Conservation (phyloP, 2,113 vertebrate genomes). For the Pangasianodon hypophthalmus region DNA sequence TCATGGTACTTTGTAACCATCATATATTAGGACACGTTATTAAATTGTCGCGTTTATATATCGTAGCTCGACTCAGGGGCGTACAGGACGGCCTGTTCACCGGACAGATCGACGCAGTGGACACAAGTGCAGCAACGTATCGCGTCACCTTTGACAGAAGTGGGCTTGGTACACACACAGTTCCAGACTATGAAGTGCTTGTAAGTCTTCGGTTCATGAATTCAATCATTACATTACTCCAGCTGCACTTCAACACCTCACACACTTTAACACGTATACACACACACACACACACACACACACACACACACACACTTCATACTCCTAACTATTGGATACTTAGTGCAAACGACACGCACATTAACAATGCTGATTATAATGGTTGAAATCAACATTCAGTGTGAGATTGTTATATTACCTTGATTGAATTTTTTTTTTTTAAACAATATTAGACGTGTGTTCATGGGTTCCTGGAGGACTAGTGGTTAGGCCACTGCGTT, state of each 20-base stretch:
- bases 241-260: background rate
- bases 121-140: slow-evolving; percentile 94
- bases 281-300: background rate
- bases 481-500: too few species aligned
- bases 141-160: slow-evolving; percentile 95
- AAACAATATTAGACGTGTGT: background rate
- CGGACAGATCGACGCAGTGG: slow-evolving; percentile 96
- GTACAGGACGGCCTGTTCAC: slow-evolving; percentile 95
- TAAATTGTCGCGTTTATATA: background rate
- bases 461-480: too few species aligned
- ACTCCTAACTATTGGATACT: too few species aligned
- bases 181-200: slow-evolving; percentile 98
- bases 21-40: background rate
- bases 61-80: slow-evolving; percentile 89
- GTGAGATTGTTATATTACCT: background rate
- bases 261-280: background rate
- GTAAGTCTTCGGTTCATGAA: slow-evolving; percentile 73
- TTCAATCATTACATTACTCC: background rate
- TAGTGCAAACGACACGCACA: background rate
- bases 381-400: background rate
- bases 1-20: background rate
- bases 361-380: background rate
- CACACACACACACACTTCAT: background rate
- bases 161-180: slow-evolving; percentile 95
- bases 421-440: background rate